Evolutionary conservation across 2,797 vertebrate genomes (phyloP).

Genomic region (Choloepus didactylus): DNA sequence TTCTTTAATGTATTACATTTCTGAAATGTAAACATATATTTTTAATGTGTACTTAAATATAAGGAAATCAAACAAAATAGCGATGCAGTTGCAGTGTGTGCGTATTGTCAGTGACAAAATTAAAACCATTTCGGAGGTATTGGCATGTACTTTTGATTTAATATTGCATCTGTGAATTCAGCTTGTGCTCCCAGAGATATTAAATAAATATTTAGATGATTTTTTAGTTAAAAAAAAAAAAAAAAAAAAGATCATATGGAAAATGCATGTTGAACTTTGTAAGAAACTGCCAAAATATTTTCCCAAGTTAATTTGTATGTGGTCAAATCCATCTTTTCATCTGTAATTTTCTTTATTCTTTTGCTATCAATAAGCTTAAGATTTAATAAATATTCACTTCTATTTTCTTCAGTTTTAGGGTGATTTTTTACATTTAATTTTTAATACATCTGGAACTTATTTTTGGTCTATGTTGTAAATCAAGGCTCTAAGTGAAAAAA

Average conservation of each 20-base stretch:
- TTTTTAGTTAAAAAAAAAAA: no score
- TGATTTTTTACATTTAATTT: not conserved
- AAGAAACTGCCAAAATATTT: slow-evolving; percentile 37
- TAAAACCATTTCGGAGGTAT: no score
- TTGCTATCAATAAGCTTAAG: slow-evolving; percentile 30
- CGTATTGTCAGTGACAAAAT: no score
- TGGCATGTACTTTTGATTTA: no score
- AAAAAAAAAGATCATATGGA: not conserved
- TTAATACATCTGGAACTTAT: slow-evolving; percentile 33
- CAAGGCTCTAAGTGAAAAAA: slow-evolving; percentile 10
- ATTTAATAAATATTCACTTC: slow-evolving; percentile 51
- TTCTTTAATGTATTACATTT: no score
- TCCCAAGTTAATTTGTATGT: slow-evolving; percentile 55
- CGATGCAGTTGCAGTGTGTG: no score
- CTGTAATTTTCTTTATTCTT: slow-evolving; percentile 60
- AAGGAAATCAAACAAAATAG: no score
- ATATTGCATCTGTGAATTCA: no score
- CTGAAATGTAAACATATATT: no score
- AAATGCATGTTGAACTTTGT: not conserved
- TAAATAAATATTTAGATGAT: no score
- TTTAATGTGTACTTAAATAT: no score
- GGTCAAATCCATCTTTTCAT: slow-evolving; percentile 40
- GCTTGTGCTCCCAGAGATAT: no score
- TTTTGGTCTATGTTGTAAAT: slow-evolving; percentile 30
- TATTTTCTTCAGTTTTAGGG: slow-evolving; percentile 11